A percentile compares a stretch with the other conserved stretches of the same genome.
phyloP scores from a whole-genome alignment of 2,888 invertebrate species.

The Tiliacea citrago region DNA sequence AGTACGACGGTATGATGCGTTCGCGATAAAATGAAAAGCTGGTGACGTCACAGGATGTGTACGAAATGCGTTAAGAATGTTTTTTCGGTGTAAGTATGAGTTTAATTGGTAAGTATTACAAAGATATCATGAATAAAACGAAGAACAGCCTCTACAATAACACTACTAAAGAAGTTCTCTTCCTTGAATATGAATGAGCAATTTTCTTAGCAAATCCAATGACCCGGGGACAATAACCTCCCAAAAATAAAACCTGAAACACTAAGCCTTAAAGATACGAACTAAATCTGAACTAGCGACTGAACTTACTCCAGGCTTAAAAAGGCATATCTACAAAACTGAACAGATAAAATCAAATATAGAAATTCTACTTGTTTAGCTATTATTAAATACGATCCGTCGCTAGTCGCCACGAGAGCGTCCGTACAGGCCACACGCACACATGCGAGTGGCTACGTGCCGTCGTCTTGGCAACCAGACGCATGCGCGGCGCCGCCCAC shows the following conservation, averaged over 20 bases:
- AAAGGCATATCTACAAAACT: conserved; percentile 37
- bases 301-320: background rate
- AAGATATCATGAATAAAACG: background rate
- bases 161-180: background rate
- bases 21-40: conserved; percentile 69
- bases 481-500: conserved; percentile 90
- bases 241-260: conserved; percentile 20
- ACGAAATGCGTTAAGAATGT: conserved; percentile 44
- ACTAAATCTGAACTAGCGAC: background rate
- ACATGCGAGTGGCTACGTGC: conserved; percentile 87
- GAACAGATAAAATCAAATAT: conserved; percentile 61
- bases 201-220: conserved; percentile 1
- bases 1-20: conserved; percentile 69
- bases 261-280: background rate
- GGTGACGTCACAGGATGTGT: conserved; percentile 75
- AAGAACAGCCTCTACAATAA: background rate
- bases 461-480: conserved; percentile 92
- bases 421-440: conserved; percentile 73
- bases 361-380: conserved; percentile 68
- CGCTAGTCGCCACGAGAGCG: conserved; percentile 49
- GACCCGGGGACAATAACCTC: conserved; percentile 5
- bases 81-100: conserved; percentile 42
- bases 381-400: conserved; percentile 67
- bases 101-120: conserved; percentile 25
- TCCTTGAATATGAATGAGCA: background rate